Evolutionary conservation across 1,140 invertebrate genomes (phyloP), one percentile per base, ranked within the genome.

Genomic region (Drosophila prosaltans): DNA sequence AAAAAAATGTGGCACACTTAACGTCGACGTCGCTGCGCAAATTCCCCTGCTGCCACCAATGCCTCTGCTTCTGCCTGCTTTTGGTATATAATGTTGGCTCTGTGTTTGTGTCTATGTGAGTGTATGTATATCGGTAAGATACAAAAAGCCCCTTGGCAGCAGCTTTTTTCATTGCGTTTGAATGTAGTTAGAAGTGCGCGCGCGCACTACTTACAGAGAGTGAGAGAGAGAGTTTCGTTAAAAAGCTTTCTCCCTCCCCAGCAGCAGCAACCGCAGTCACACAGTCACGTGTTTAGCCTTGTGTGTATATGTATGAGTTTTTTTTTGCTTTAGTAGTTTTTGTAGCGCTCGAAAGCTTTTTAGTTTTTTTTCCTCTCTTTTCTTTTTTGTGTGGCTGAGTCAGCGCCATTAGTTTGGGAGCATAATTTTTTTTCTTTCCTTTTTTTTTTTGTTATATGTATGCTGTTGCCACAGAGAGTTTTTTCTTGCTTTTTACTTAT

Each of bases 1-100:
- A 76, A 76, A 69, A 78, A 76, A 88, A 88, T 88, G 83, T 86
- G 83, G 83, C 83, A 86, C 83, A 86, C 83, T 86, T 86, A 88
- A 80, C 55, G 83, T 66, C 76, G 76, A 71, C 69, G 76, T 82
- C 54, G 76, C 83, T 74, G 80, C 80, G 76, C 79, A 86, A 86
- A 81, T 82, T 79, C 72, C 82, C 83, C 83, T 73, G 58, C 75
- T 69, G 60, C 36, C 28, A 30, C 28, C 28, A 30, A 30, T 30
- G 4, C 28, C 45, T 5, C 67, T 55, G 51, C 57, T 30, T 30
- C 28, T 30, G 28, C 58, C 58, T 6, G 16, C 11, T 4, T 51
- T 51, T 59, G 21, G 45, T 40, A 63, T 40, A 65, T 61, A 21
- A 26, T 64, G 57, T 59, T 51, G 9, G 11, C 39, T 40, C 28